phyloP scores from a whole-genome alignment of 2,113 vertebrate genomes.

The Myiopsitta monachus region DNA sequence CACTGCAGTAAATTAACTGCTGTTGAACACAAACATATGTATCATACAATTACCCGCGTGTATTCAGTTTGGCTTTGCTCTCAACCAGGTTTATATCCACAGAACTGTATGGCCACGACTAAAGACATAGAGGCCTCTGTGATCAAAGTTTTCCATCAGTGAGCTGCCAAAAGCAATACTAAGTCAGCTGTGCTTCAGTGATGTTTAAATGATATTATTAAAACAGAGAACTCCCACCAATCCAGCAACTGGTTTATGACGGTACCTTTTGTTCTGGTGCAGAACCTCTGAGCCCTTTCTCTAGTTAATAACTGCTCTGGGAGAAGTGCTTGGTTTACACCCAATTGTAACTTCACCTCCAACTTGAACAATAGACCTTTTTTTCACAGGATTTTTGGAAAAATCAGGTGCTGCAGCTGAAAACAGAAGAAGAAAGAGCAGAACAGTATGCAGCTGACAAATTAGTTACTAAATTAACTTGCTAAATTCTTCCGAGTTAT shows the following conservation, averaged over 20 bases:
- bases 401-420: slow-evolving; percentile 87
- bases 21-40: neutral
- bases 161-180: neutral
- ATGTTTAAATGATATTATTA: neutral
- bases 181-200: neutral
- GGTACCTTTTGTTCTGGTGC: slow-evolving; percentile 78
- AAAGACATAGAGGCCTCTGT: neutral
- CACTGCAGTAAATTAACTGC: neutral
- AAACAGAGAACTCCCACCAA: neutral
- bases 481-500: neutral
- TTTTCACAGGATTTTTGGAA: slow-evolving; percentile 81
- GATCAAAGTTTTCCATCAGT: neutral
- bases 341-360: slow-evolving; percentile 81
- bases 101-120: neutral
- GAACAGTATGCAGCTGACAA: neutral
- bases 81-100: neutral
- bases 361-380: slow-evolving; percentile 77
- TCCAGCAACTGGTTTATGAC: neutral
- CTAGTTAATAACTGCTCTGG: slow-evolving; percentile 83
- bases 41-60: fast-evolving
- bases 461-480: neutral
- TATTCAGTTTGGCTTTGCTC: neutral
- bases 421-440: neutral
- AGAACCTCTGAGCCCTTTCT: slow-evolving; percentile 76
- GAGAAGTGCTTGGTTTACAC: slow-evolving; percentile 84